These are phyloP conservation scores for Stomatorhinus ivindoensis DNA, from an alignment of 2,113 vertebrate genomes.

Conservation along the genomic window DNA sequence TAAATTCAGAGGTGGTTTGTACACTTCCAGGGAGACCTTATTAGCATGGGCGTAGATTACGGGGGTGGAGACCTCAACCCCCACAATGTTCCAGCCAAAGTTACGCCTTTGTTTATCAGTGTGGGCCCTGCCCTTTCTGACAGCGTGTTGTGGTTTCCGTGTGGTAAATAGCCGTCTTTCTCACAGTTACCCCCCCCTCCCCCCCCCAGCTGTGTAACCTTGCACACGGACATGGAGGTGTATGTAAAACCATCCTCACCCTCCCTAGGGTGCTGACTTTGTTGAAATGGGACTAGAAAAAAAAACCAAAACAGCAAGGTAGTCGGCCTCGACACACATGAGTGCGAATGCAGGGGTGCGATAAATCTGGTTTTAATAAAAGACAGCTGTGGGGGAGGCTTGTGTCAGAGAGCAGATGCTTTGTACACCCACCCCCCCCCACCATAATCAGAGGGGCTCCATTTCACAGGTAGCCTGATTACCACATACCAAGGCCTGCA, in stretches of 20 bases:
- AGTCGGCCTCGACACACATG: conserved; percentile 52
- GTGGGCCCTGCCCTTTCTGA: neutral
- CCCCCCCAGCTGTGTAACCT: neutral
- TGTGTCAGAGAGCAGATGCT: conserved; percentile 26
- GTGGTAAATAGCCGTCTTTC: neutral
- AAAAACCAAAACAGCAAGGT: conserved; percentile 18
- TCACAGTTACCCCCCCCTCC: neutral
- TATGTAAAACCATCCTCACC: neutral
- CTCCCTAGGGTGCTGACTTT: conserved; percentile 26
- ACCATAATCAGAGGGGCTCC: neutral
- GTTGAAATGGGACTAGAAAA: conserved; percentile 42
- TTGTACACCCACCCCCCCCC: neutral
- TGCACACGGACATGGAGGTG: conserved; percentile 17
- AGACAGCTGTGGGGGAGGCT: conserved; percentile 50
- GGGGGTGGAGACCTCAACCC: too few species aligned
- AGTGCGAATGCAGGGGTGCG: conserved; percentile 42
- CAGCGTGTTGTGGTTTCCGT: neutral
- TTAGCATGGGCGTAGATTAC: neutral
- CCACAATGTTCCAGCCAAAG: too few species aligned
- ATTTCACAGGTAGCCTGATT: neutral
- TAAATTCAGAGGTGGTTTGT: neutral
- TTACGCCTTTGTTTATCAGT: too few species aligned
- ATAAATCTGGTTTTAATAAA: conserved; percentile 66
- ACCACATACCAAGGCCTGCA: conserved; percentile 14
- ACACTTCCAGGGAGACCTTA: neutral